phyloP scores from a whole-genome alignment of 1,140 invertebrate species.

The Leptopilina clavipes region DNA sequence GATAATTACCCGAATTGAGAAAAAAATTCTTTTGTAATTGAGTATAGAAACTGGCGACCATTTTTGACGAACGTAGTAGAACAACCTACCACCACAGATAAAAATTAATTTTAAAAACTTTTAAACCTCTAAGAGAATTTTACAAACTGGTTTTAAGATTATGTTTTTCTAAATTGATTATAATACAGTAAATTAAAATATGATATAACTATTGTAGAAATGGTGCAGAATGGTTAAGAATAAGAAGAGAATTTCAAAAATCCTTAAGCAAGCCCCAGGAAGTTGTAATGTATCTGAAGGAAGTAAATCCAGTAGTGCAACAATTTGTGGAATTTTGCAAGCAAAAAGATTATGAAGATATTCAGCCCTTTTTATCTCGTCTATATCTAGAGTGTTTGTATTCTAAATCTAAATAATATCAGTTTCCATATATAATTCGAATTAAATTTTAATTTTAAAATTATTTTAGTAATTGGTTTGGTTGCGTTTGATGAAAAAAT shows the following conservation, averaged over 20 bases:
- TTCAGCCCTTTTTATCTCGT: conserved; percentile 82
- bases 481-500: conserved; percentile 82
- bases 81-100: too few species aligned
- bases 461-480: conserved; percentile 80
- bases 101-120: too few species aligned
- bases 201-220: conserved; percentile 78
- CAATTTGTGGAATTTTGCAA: conserved; percentile 78
- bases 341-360: conserved; percentile 74
- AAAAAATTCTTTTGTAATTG: too few species aligned
- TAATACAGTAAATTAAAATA: conserved; percentile 26
- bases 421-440: conserved; percentile 23
- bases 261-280: conserved; percentile 83
- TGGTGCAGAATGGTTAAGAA: conserved; percentile 86
- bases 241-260: conserved; percentile 87
- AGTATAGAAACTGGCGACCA: too few species aligned
- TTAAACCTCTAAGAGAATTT: too few species aligned
- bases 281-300: conserved; percentile 79
- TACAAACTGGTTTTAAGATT: too few species aligned
- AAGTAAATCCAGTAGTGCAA: conserved; percentile 78
- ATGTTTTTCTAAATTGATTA: too few species aligned
- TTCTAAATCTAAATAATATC: conserved; percentile 39
- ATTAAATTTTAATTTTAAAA: not conserved
- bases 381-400: conserved; percentile 86
- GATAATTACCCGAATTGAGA: too few species aligned
- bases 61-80: too few species aligned